Evolutionary conservation across 2,888 invertebrate species (phyloP).

Genomic region (Digitonthophagus gazella): DNA sequence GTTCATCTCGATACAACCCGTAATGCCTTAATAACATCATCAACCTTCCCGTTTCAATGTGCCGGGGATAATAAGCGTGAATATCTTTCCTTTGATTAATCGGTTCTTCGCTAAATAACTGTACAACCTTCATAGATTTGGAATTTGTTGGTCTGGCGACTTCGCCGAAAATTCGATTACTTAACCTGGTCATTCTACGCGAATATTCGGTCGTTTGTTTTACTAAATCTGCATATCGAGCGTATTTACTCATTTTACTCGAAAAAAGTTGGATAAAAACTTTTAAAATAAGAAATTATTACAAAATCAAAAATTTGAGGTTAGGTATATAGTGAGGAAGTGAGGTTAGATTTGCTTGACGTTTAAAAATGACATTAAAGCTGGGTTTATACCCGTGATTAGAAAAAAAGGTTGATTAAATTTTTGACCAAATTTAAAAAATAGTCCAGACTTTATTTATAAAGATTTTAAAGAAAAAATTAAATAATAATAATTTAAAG

Average conservation of each 20-base stretch:
- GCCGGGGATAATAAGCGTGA: slow-evolving; percentile 83
- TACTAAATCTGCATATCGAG: slow-evolving; percentile 68
- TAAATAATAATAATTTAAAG: too few species aligned
- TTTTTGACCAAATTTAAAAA: too few species aligned
- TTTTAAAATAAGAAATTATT: too few species aligned
- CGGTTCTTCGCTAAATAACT: slow-evolving; percentile 74
- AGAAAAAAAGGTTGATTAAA: too few species aligned
- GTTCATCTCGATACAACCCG: slow-evolving; percentile 83
- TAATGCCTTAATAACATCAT: slow-evolving; percentile 73
- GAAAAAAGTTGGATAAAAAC: too few species aligned
- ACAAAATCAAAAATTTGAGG: too few species aligned
- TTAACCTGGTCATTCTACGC: slow-evolving; percentile 78
- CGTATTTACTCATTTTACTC: slow-evolving; percentile 63
- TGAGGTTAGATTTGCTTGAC: too few species aligned
- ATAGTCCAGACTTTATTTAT: too few species aligned
- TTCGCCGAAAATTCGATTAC: slow-evolving; percentile 87
- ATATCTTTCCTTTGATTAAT: slow-evolving; percentile 69
- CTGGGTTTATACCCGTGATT: too few species aligned
- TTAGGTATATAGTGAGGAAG: too few species aligned
- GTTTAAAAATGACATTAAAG: too few species aligned
- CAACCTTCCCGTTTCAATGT: slow-evolving; percentile 70
- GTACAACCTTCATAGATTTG: slow-evolving; percentile 78
- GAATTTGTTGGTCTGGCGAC: slow-evolving; percentile 72
- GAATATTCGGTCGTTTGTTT: slow-evolving; percentile 77
- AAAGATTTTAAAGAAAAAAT: too few species aligned